Evolutionary conservation across 2,888 invertebrate genomes (phyloP).

Genomic region (Clostera curtula): DNA sequence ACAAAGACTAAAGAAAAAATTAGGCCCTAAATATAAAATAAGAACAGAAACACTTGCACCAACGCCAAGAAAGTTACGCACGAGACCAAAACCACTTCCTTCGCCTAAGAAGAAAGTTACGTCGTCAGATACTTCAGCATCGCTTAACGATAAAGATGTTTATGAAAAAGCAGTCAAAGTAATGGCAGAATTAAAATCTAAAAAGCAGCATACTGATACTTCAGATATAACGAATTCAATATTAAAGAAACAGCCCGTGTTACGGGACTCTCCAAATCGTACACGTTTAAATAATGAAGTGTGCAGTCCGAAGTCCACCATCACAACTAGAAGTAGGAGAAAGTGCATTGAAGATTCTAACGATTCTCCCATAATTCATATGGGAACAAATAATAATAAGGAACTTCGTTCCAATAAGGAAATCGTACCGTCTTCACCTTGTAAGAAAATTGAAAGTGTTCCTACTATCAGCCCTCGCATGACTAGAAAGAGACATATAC

Average conservation of each 20-base stretch:
- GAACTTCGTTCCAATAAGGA: background rate
- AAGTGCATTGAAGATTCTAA: conserved; percentile 9
- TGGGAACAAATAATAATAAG: background rate
- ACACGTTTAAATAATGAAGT: no score
- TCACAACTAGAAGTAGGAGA: conserved; percentile 16
- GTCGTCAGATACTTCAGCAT: conserved; percentile 18
- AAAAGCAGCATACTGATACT: conserved; percentile 15
- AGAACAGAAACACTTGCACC: conserved; percentile 16
- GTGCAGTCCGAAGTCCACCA: conserved; percentile 5
- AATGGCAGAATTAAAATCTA: conserved; percentile 40
- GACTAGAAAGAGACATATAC: conserved; percentile 24
- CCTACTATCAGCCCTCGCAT: conserved; percentile 2
- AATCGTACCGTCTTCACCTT: conserved; percentile 1
- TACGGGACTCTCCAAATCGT: no score
- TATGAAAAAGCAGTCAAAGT: conserved; percentile 52
- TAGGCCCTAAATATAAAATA: conserved; percentile 48
- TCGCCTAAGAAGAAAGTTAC: conserved; percentile 13
- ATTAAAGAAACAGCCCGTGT: no score
- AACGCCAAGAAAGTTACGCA: conserved; percentile 16
- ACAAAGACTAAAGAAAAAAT: conserved; percentile 37
- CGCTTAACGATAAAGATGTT: conserved; percentile 36
- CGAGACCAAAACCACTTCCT: conserved; percentile 20
- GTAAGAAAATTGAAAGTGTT: conserved; percentile 1
- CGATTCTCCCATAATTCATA: background rate
- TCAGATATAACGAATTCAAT: background rate